Evolutionary conservation across 2,888 invertebrate species (phyloP).

Genomic region (Drosophila falleni): DNA sequence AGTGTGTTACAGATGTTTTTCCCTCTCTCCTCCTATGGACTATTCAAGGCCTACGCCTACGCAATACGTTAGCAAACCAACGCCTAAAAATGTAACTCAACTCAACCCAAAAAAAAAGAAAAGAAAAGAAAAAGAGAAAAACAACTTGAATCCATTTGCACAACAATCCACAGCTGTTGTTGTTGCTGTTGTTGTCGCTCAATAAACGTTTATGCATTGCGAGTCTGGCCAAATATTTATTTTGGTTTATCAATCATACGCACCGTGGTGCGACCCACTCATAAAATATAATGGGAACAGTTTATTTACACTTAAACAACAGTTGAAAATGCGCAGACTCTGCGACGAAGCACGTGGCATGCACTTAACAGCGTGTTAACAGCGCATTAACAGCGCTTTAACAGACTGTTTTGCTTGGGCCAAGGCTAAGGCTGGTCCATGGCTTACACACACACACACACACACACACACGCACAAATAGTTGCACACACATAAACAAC

Average conservation of each 20-base stretch:
- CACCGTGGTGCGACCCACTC: slow-evolving; percentile 50
- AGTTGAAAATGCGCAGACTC: slow-evolving; percentile 61
- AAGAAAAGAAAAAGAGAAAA: slow-evolving; percentile 1
- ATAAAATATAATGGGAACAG: slow-evolving; percentile 64
- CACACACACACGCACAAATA: slow-evolving; percentile 14
- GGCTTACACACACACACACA: slow-evolving; percentile 27
- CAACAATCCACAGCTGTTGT: slow-evolving; percentile 25
- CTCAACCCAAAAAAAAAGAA: too few relatives aligned
- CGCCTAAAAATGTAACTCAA: slow-evolving; percentile 33
- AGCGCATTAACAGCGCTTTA: slow-evolving; percentile 49
- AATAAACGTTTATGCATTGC: slow-evolving; percentile 63
- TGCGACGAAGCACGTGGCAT: slow-evolving; percentile 59
- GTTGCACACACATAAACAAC: slow-evolving; percentile 38
- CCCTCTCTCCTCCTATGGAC: neutral
- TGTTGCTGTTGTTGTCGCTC: slow-evolving; percentile 42
- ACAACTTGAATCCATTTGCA: slow-evolving; percentile 37
- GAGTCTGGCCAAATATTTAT: slow-evolving; percentile 78
- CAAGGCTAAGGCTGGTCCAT: slow-evolving; percentile 78
- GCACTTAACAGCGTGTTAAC: slow-evolving; percentile 42
- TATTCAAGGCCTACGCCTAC: slow-evolving; percentile 12
- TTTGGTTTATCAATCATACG: slow-evolving; percentile 81
- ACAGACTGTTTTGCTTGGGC: slow-evolving; percentile 46
- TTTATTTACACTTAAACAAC: neutral
- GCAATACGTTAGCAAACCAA: slow-evolving; percentile 25
- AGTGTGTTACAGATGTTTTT: slow-evolving; percentile 28